Percentiles rank a stretch among this genome's conserved stretches.
Evolutionary conservation across 2,888 invertebrate species (phyloP).

Genomic region (Volucella inflata): DNA sequence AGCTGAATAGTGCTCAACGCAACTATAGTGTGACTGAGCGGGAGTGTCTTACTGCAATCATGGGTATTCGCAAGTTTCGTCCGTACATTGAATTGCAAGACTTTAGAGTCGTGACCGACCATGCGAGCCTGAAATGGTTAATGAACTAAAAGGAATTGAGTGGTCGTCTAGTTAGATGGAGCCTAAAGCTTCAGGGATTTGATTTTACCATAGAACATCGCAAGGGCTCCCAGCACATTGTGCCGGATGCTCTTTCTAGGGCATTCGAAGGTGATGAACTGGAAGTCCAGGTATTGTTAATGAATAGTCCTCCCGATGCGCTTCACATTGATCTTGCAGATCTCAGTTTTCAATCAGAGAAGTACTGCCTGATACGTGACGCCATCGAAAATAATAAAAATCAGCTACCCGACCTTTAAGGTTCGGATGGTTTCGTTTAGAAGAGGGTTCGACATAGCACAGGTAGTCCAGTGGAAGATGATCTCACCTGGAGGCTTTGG

Average conservation of each 20-base stretch:
- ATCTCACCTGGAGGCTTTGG: conserved; percentile 16
- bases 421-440: not conserved
- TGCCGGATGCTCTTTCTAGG: no score
- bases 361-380: conserved; percentile 1
- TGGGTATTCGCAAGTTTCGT: conserved; percentile 5
- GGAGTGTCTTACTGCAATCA: conserved; percentile 16
- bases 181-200: not conserved
- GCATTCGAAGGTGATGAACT: no score
- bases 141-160: conserved; percentile 6
- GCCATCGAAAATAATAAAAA: conserved; percentile 16
- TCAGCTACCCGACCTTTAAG: conserved; percentile 9
- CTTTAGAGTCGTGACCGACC: not conserved
- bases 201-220: no score
- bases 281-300: no score
- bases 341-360: conserved; percentile 4
- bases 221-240: no score
- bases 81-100: not conserved
- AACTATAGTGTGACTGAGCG: no score
- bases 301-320: not conserved
- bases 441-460: not conserved
- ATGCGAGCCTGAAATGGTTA: no score
- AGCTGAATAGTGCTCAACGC: conserved; percentile 32
- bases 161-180: not conserved
- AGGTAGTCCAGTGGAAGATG: no score
- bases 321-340: not conserved